phyloP scores from a whole-genome alignment of 2,888 invertebrate species.

The Ceramica pisi region DNA sequence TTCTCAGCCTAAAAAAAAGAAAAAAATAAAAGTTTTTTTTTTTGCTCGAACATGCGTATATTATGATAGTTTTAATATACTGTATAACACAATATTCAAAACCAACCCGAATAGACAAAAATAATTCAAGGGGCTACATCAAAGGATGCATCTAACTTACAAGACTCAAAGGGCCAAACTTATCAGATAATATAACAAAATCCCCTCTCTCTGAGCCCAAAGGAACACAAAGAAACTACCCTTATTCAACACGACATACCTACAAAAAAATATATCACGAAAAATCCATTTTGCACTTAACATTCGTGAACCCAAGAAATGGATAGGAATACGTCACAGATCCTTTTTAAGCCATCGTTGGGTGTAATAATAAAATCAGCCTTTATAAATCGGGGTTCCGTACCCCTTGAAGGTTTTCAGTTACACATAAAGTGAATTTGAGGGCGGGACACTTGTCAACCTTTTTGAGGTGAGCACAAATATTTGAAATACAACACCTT shows the following conservation, averaged over 20 bases:
- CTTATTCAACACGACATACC: conserved; percentile 13
- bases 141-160: conserved; percentile 19
- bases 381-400: conserved; percentile 44
- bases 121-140: conserved; percentile 9
- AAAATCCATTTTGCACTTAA: conserved; percentile 36
- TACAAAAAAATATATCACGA: conserved; percentile 14
- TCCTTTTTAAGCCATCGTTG: conserved; percentile 39
- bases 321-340: conserved; percentile 34
- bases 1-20: no score
- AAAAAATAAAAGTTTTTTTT: no score
- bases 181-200: conserved; percentile 26
- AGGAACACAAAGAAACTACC: conserved; percentile 23
- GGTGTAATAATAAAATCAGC: conserved; percentile 60
- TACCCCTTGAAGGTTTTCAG: conserved; percentile 43
- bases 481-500: conserved; percentile 47
- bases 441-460: conserved; percentile 28
- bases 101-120: not conserved
- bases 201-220: conserved; percentile 18
- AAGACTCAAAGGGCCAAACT: conserved; percentile 10
- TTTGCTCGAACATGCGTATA: not conserved
- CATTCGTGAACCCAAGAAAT: conserved; percentile 39
- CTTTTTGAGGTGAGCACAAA: conserved; percentile 39
- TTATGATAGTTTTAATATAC: not conserved
- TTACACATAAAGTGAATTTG: conserved; percentile 61
- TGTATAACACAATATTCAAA: not conserved